Percentiles rank a stretch among this genome's conserved stretches.
Evolutionary conservation across 1,140 invertebrate species (phyloP).

Genomic region (Phthorimaea operculella): DNA sequence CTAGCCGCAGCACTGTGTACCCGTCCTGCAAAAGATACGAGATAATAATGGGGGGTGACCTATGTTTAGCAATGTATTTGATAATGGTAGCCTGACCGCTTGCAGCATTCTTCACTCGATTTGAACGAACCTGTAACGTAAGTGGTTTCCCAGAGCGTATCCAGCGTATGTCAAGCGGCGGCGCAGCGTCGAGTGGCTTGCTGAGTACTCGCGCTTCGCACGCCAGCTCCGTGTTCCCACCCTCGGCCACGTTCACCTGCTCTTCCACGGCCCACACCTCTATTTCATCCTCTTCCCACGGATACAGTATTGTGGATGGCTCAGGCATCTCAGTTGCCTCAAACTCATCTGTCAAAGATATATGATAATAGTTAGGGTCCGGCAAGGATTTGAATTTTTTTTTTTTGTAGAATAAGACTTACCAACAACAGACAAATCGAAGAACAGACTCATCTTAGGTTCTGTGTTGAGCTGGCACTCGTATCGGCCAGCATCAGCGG

Average conservation of each 20-base stretch:
- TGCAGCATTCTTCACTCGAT: not conserved
- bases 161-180: slow-evolving; percentile 44
- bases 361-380: not conserved
- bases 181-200: slow-evolving; percentile 19
- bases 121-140: slow-evolving; percentile 33
- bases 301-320: not conserved
- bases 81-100: not conserved
- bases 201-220: slow-evolving; percentile 45
- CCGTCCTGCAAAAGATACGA: slow-evolving; percentile 29
- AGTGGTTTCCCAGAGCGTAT: slow-evolving; percentile 32
- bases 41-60: not conserved
- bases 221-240: slow-evolving; percentile 42
- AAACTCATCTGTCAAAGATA: not conserved
- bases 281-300: slow-evolving; percentile 22
- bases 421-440: slow-evolving; percentile 76
- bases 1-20: slow-evolving; percentile 51
- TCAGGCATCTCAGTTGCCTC: not conserved
- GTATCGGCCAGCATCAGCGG: slow-evolving; percentile 76
- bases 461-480: slow-evolving; percentile 86
- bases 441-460: slow-evolving; percentile 79
- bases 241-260: slow-evolving; percentile 8
- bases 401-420: slow-evolving; percentile 22
- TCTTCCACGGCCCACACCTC: slow-evolving; percentile 21
- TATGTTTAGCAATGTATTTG: not conserved
- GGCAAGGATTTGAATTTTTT: not conserved